Base-by-base conservation (phyloP, 2,888 invertebrate genomes). In the Noctua fimbriata region DNA sequence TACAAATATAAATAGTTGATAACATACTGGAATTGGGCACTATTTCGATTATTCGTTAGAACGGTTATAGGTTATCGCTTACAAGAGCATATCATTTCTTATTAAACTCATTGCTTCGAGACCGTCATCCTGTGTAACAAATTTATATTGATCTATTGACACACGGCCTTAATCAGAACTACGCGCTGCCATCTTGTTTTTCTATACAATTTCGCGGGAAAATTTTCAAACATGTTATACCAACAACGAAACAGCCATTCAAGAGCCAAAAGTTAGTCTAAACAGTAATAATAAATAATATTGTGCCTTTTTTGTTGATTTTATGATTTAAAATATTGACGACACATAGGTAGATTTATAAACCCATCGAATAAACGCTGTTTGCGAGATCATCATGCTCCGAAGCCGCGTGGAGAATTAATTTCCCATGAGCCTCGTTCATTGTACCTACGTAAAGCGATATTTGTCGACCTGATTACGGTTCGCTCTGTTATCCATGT, bases 391-490 rank as follows among this genome's bases (percentile, higher is more conserved):
- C 82, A 73, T 78, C 81, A 85, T 81, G 83, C 85, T 82, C 82
- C 82, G 76, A 80, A 83, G 81, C 77, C 87, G 85, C 83, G 83
- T 84, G 76, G 88, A 85, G 88, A 89, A 90, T 89, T 89, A 88
- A 91, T 91, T 91, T 91, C 89, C 90, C 89, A 88, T 87, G 89
- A 87, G 89, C 47, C 84, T 81, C 81, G 75, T 86, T 76, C 81
- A 88, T 83, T 86, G 79, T 85, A 36, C 36, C 36, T 36, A 77
- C 74, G 81, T 76, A 78, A 80, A 86, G 70, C 85, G 69, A 81
- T 87, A 86, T 88, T 89, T 84, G 82, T 86, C 92, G 91, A 90
- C 93, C 93, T 91, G 91, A 90, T 93, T 93, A 91, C 90, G 88
- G 86, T 89, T 91, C 89, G 87, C 84, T 84, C 85, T 89, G 89